Conservation (phyloP, 2,797 vertebrate genomes). For the Botia kubotai region DNA sequence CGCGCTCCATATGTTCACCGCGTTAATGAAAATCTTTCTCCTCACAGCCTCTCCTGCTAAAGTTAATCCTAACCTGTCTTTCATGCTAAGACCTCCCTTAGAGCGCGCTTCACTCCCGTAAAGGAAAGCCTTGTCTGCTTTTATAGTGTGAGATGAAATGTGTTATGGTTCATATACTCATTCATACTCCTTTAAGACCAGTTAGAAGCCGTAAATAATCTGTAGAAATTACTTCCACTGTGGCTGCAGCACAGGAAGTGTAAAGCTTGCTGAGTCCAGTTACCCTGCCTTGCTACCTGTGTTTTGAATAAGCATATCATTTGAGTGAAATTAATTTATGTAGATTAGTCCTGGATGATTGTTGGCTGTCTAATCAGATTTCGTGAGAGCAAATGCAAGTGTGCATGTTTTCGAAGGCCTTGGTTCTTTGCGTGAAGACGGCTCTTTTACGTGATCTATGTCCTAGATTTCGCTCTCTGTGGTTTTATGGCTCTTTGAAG, state of each 20-base stretch:
- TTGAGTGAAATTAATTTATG: slow-evolving; percentile 54
- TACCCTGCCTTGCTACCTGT: slow-evolving; percentile 55
- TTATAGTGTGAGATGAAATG: slow-evolving; percentile 56
- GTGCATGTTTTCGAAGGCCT: slow-evolving; percentile 18
- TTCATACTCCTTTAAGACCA: slow-evolving; percentile 45
- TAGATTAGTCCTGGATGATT: slow-evolving; percentile 50
- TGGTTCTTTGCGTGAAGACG: background rate
- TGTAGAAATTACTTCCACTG: slow-evolving; percentile 58
- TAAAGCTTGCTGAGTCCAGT: slow-evolving; percentile 40
- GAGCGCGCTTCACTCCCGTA: background rate
- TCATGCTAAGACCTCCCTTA: slow-evolving; percentile 30
- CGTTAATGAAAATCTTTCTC: slow-evolving; percentile 21
- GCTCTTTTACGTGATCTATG: slow-evolving; percentile 22
- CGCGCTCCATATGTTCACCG: slow-evolving; percentile 20
- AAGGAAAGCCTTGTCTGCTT: slow-evolving; percentile 40
- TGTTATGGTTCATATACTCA: slow-evolving; percentile 51
- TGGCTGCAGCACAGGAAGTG: slow-evolving; percentile 31
- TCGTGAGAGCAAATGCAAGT: slow-evolving; percentile 20
- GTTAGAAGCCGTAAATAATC: slow-evolving; percentile 49
- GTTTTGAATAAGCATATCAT: slow-evolving; percentile 55
- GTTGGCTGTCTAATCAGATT: slow-evolving; percentile 57
- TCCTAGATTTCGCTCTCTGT: slow-evolving; percentile 45
- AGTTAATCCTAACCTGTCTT: slow-evolving; percentile 43
- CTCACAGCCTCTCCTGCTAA: background rate
- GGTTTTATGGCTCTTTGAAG: slow-evolving; percentile 31